Base-by-base conservation (phyloP, 2,797 vertebrate species). In the Petrocephalus schoutedeni region DNA sequence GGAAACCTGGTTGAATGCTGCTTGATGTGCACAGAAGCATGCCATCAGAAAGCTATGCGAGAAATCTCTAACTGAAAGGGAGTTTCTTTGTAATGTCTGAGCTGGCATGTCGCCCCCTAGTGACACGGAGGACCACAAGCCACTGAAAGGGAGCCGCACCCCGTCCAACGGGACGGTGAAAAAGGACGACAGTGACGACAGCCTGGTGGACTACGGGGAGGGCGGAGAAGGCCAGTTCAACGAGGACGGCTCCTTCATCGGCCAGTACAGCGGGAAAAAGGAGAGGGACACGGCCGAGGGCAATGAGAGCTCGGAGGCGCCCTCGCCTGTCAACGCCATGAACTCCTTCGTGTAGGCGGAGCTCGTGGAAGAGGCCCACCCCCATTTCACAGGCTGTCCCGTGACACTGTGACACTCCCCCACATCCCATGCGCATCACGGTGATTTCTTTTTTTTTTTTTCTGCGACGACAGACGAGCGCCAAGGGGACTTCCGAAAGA, bases 161-260 rank as follows among this genome's bases (percentile, higher is more conserved):
- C 97, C 98, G 67, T 99, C 98, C 91, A 98, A 99, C 61, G 98
- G 98, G 89, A 99, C 98, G 90, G 98, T 98, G 94, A 98, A 98
- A 93, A 98, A 98, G 9, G 98, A 98, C 87, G 98, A 99, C 90
- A 99, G 98, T 1, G 98, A 99, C 51, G 98, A 98, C 94, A 99
- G 98, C 93, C 95, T 99, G 93, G 98, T 99, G 94, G 98, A 99
- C 95, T 99, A 99, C 89, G 98, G 98, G 85, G 98, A 99, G 94
- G 98, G 98, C n/a, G 98, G 98, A 82, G 99, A 99, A 9, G 98
- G 98, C 80, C 98, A 99, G 92, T 99, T 99, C 95, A 99, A 99
- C 57, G 98, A 99, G 92, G 98, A 99, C 54, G 98, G 98, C 89
- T 99, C 98, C 88, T 99, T 99, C 93, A 99, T 99, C 86, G 98